Evolutionary conservation across 2,113 vertebrate species (phyloP), one percentile per base, ranked within the genome.

Genomic region (Stigmatopora argus): DNA sequence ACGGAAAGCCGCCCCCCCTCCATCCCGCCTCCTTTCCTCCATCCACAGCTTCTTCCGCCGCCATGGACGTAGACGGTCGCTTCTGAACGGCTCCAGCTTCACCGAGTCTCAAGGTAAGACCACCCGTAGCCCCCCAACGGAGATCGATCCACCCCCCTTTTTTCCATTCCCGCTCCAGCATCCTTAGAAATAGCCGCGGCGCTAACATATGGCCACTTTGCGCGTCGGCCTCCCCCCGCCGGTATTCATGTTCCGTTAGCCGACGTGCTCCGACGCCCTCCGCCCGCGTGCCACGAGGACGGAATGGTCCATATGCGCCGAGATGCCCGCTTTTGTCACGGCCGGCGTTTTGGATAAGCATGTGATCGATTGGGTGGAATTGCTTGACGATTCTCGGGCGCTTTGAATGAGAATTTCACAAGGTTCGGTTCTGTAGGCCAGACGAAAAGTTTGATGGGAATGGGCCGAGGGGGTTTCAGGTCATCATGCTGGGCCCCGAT

Each of bases 151-250:
- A 12, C 41, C 21, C 12, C 8, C 4, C 45, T 3, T 8, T 49
- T 53, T 69, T 6, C 1, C 35, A 5, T 17, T 5, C 59, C 38
- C 9, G 14, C 59, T 19, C 23, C 4, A 35, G 70, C 71, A 77
- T 66, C 73, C 65, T 72, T 61, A 12, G 35, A 23, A 31, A 34
- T 56, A 56, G 13, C 35, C 6, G 58, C 17, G 75, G 64, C 74
- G 41, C 64, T 65, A 61, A 63, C 70, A 69, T 73, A 51, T 70
- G 74, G 65, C 62, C 58, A 21, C 58, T 60, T 60, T 56, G 26
- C 9, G 35, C 13, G 34, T 35, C 19, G 35, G 19, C 15, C 56
- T n/a, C 56, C 17, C 1, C 8, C 51, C 19, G 12, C 56, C 56
- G 31, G 35, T 18, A 9, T 56, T 31, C 23, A 8, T 8, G 8